Evolutionary conservation across 2,113 vertebrate species (phyloP).

Genomic region (Pycnonotus jocosus): DNA sequence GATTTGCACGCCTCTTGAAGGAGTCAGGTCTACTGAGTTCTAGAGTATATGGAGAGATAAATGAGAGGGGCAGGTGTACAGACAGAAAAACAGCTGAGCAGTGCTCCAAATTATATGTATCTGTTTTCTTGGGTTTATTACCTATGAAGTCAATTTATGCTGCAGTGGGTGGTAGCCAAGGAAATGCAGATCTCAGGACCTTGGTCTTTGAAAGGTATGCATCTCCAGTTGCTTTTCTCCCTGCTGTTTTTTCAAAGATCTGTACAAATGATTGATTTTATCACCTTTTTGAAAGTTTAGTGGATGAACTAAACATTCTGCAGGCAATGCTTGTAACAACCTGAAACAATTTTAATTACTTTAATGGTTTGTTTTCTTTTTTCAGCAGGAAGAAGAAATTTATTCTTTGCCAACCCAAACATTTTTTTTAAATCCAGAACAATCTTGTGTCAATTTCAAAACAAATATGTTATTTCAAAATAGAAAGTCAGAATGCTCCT

Average conservation of each 20-base stretch:
- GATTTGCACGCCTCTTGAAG: neutral
- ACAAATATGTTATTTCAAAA: constrained; percentile 1
- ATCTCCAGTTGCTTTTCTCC: neutral
- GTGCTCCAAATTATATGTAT: neutral
- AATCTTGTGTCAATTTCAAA: neutral
- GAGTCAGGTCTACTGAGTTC: neutral
- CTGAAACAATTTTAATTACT: neutral
- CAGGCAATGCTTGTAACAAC: neutral
- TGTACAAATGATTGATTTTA: neutral
- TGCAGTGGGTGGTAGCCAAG: neutral
- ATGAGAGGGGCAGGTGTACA: neutral
- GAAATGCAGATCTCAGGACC: neutral
- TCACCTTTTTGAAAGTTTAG: neutral
- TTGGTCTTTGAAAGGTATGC: neutral
- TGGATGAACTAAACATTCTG: neutral
- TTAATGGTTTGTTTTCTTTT: neutral
- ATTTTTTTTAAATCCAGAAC: neutral
- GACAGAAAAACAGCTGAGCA: neutral
- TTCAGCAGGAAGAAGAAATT: neutral
- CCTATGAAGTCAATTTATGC: neutral
- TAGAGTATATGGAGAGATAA: neutral
- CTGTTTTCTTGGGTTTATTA: neutral
- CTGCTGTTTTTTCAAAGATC: neutral
- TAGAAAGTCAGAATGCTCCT: neutral
- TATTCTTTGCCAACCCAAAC: neutral